phyloP scores from a whole-genome alignment of 2,113 vertebrate species.

The Dendropsophus ebraccatus region DNA sequence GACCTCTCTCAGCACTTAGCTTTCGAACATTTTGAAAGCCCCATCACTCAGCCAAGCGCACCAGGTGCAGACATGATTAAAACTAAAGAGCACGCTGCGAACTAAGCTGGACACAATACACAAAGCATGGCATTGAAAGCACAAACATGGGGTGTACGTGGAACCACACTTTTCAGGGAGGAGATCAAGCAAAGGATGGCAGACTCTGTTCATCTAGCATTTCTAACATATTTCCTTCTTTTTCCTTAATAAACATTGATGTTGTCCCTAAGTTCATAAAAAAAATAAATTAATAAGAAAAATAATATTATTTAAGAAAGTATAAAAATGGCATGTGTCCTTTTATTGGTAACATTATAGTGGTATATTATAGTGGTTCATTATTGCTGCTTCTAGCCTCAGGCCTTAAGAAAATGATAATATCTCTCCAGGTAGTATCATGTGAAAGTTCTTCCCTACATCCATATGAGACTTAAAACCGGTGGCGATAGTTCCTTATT shows the following conservation, averaged over 20 bases:
- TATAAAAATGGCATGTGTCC: background rate
- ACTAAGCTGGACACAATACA: conserved; percentile 36
- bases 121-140: conserved; percentile 18
- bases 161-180: conserved; percentile 3
- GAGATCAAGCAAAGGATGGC: background rate
- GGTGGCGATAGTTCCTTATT: too few relatives aligned
- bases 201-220: background rate
- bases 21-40: conserved; percentile 68
- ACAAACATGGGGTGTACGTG: conserved; percentile 24
- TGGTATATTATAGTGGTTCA: background rate
- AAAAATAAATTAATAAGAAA: background rate
- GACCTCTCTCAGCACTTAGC: conserved; percentile 72
- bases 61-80: conserved; percentile 68
- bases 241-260: background rate
- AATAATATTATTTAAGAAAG: background rate
- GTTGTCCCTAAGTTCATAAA: background rate
- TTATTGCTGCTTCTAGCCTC: too few relatives aligned
- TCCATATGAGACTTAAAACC: too few relatives aligned
- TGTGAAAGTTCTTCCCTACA: too few relatives aligned
- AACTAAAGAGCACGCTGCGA: conserved; percentile 63
- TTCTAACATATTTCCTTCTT: background rate
- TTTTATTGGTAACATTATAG: background rate
- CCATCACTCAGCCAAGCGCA: conserved; percentile 67
- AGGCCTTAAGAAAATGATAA: background rate
- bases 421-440: too few relatives aligned